phyloP scores from a whole-genome alignment of 2,113 vertebrate genomes.

The Sminthopsis crassicaudata region DNA sequence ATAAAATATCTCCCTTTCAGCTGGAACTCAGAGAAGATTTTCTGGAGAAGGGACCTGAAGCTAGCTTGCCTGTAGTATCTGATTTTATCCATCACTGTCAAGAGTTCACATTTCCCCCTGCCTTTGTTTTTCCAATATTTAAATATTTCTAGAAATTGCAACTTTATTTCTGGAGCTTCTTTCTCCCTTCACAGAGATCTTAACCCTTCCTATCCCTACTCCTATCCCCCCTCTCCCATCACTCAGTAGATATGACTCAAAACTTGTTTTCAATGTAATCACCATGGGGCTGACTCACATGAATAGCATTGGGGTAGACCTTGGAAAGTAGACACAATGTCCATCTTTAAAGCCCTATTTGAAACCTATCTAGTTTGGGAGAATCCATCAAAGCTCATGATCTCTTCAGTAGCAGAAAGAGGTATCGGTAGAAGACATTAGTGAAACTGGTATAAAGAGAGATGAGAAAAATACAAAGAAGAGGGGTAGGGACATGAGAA shows the following conservation, averaged over 20 bases:
- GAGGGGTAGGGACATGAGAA: background rate
- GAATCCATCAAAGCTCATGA: background rate
- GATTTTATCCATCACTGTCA: background rate
- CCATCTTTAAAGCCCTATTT: background rate
- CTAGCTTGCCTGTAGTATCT: background rate
- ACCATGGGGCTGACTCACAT: background rate
- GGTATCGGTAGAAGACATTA: background rate
- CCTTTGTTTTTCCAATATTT: background rate
- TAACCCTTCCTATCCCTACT: background rate
- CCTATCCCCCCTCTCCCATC: background rate
- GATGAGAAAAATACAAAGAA: background rate
- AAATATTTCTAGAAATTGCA: background rate
- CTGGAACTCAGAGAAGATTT: background rate
- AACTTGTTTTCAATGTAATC: background rate
- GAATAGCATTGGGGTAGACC: background rate
- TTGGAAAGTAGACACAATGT: background rate
- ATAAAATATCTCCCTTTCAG: background rate
- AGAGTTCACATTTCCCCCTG: background rate
- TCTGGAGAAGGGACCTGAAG: background rate
- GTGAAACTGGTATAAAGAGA: background rate
- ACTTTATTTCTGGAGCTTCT: background rate
- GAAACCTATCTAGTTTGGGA: background rate
- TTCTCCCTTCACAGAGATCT: background rate
- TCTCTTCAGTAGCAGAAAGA: background rate
- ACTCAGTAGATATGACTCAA: background rate